Evolutionary conservation across 2,113 vertebrate species (phyloP), one percentile per base, ranked within the genome.

Genomic region (Phylloscopus whistleri): DNA sequence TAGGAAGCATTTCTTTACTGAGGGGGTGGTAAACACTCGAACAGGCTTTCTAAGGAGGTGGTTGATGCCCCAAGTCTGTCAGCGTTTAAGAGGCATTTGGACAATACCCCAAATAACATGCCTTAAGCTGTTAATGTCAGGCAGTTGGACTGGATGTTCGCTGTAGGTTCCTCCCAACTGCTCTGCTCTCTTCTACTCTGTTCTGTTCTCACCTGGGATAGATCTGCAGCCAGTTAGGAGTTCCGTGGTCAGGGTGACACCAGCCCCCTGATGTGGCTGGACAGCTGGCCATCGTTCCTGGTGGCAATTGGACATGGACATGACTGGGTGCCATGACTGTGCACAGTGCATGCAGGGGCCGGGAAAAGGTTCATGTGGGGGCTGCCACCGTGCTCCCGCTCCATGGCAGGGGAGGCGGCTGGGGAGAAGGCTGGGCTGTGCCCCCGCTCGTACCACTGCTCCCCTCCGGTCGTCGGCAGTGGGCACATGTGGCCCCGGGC

Each of bases 341-440:
- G 4, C 0, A 1, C n/a, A 35, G 41, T 1, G 41, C 41, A 15
- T n/a, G 19, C 1, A 4, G 37, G 31, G 21, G 24, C 19, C 8
- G 7, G 31, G 37, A 23, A 39, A 69, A 66, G 13, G 8, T 68
- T 46, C 26, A 9, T 0, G 2, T 22, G 41, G 13, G n/a, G 15
- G 27, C 63, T 62, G 28, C 51, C 1, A 7, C 43, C 3, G 1
- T 9, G 12, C 41, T 76, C 18, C 30, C 41, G 3, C 10, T 37
- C 24, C 27, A 3, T 1, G 23, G 46, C 68, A 66, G 31, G 13
- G 12, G 7, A 64, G 26, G 22, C 0, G 1, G 76, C 28, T 0
- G 1, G 43, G 49, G 6, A 1, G 26, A 55, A 26, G 33, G 33
- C 33, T 49, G 35, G 10, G 28, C 49, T 64, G 44, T 19, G 63